Percentiles rank a stretch among this genome's conserved stretches.
Evolutionary conservation across 2,888 invertebrate genomes (phyloP).

Genomic region (Lasioglossum villosulum): DNA sequence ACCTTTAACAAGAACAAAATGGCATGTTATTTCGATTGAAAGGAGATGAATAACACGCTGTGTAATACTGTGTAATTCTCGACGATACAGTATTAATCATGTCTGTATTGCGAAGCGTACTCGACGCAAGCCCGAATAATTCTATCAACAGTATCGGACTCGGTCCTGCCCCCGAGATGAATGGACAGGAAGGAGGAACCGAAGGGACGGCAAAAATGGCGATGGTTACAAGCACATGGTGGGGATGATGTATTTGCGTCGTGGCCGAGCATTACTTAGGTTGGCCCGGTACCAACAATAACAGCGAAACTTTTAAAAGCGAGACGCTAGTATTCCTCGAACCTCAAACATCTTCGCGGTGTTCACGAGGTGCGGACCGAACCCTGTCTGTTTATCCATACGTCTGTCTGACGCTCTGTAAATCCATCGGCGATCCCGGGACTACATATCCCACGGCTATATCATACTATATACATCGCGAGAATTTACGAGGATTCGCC

Average conservation of each 20-base stretch:
- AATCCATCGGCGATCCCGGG: constrained; percentile 51
- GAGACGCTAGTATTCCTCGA: constrained; percentile 55
- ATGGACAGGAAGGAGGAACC: constrained; percentile 18
- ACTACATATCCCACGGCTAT: background rate
- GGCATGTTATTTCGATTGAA: background rate
- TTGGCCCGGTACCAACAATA: constrained; percentile 75
- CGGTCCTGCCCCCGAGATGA: constrained; percentile 42
- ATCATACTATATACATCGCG: background rate
- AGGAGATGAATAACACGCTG: background rate
- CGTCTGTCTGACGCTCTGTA: constrained; percentile 54
- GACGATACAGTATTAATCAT: background rate
- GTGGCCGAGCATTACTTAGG: constrained; percentile 64
- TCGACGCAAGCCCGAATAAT: constrained; percentile 42
- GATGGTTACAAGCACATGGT: constrained; percentile 20
- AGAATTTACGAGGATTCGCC: background rate
- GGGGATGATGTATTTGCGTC: constrained; percentile 71
- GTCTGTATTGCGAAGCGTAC: background rate
- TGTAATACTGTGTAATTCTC: background rate
- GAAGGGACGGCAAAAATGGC: constrained; percentile 37
- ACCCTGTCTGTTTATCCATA: constrained; percentile 56
- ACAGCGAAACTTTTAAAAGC: constrained; percentile 74
- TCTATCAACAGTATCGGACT: constrained; percentile 20
- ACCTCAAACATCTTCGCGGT: constrained; percentile 56
- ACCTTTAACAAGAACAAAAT: background rate
- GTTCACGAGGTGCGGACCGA: constrained; percentile 34